Conservation (phyloP, 2,888 invertebrate species). For the Diabrotica balteata region DNA sequence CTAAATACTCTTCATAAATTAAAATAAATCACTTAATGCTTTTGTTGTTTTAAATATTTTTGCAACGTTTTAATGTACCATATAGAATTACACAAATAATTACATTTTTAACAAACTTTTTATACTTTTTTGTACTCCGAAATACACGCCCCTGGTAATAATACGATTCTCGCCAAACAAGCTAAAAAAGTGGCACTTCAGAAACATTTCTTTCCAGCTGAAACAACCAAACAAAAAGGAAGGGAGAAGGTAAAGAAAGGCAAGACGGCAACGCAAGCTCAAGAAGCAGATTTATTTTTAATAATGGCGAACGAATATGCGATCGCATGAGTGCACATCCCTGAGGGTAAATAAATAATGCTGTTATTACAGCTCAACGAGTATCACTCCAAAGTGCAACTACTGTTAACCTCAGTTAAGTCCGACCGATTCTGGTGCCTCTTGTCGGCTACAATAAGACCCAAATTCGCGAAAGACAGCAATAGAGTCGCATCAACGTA, state of each 20-base stretch:
- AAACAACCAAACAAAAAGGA: slow-evolving; percentile 3
- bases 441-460: slow-evolving; percentile 42
- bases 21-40: too few relatives aligned
- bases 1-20: too few relatives aligned
- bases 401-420: slow-evolving; percentile 32
- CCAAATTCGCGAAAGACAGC: slow-evolving; percentile 19
- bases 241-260: slow-evolving; percentile 6
- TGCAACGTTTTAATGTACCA: too few relatives aligned
- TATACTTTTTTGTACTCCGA: too few relatives aligned
- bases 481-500: slow-evolving; percentile 48
- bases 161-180: too few relatives aligned
- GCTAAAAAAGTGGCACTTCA: too few relatives aligned
- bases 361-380: slow-evolving; percentile 59
- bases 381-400: slow-evolving; percentile 46
- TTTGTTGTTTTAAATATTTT: too few relatives aligned
- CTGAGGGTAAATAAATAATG: slow-evolving; percentile 60
- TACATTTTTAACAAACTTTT: too few relatives aligned
- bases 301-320: slow-evolving; percentile 57
- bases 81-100: too few relatives aligned
- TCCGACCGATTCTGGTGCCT: slow-evolving; percentile 33
- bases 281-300: slow-evolving; percentile 58
- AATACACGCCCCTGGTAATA: too few relatives aligned
- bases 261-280: slow-evolving; percentile 24
- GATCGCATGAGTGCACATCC: slow-evolving; percentile 53
- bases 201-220: slow-evolving; percentile 4